Evolutionary conservation across 2,888 invertebrate species (phyloP).

Genomic region (Brenthis ino): DNA sequence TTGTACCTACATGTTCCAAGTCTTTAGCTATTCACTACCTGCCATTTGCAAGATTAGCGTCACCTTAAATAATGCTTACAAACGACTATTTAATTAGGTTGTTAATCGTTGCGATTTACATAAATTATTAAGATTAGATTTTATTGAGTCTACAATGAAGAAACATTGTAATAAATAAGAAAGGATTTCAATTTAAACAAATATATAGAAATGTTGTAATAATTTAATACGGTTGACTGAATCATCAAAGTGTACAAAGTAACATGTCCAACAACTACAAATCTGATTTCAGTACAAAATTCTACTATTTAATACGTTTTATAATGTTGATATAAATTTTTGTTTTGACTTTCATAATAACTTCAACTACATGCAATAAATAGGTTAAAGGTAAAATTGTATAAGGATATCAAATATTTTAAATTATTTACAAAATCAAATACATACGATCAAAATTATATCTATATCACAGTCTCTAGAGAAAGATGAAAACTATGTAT

Average conservation of each 20-base stretch:
- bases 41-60: conserved; percentile 60
- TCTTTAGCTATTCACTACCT: conserved; percentile 50
- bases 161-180: background rate
- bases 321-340: conserved; percentile 30
- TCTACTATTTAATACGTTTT: conserved; percentile 51
- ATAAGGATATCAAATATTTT: conserved; percentile 78
- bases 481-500: conserved; percentile 61
- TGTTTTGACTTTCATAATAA: conserved; percentile 30
- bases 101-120: conserved; percentile 47
- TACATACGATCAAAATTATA: conserved; percentile 69
- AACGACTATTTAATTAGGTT: conserved; percentile 55
- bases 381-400: conserved; percentile 73
- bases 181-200: conserved; percentile 40
- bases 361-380: conserved; percentile 63
- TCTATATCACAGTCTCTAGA: conserved; percentile 82
- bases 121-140: conserved; percentile 15
- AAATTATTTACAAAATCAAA: conserved; percentile 75
- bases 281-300: conserved; percentile 61
- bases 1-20: conserved; percentile 2
- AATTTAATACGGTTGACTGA: conserved; percentile 61
- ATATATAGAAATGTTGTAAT: conserved; percentile 53
- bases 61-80: conserved; percentile 56
- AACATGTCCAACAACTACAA: conserved; percentile 54
- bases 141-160: background rate
- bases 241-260: conserved; percentile 59